These are phyloP conservation scores for Craniophora ligustri DNA, from an alignment of 2,888 invertebrate genomes.

Conservation along the genomic window DNA sequence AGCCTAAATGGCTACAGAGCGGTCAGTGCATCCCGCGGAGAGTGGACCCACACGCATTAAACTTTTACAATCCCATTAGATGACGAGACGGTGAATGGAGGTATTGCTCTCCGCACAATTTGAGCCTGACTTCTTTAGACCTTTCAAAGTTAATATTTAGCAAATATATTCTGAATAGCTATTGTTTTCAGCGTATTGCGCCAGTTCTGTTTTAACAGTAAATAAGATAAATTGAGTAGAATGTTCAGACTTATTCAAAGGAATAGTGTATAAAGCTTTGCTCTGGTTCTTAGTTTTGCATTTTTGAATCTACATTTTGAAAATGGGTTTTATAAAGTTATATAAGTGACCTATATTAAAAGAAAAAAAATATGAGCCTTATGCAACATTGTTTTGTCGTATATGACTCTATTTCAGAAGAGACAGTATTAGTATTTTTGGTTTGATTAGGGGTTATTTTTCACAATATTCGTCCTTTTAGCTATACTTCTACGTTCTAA, in stretches of 20 bases:
- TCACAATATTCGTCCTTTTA: too few species aligned
- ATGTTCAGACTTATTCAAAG: conserved; percentile 23
- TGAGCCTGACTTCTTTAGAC: too few species aligned
- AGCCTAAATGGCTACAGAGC: conserved; percentile 39
- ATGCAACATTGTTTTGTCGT: too few species aligned
- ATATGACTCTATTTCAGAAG: too few species aligned
- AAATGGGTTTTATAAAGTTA: conserved; percentile 16
- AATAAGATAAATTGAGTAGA: conserved; percentile 52
- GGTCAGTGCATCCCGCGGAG: conserved; percentile 46
- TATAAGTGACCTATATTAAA: not conserved
- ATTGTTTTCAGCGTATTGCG: conserved; percentile 44
- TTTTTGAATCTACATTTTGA: conserved; percentile 1
- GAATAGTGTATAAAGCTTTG: conserved; percentile 30
- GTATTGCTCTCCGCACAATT: conserved; percentile 57
- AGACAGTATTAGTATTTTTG: too few species aligned
- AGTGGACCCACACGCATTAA: conserved; percentile 63
- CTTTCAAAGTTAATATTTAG: conserved; percentile 30
- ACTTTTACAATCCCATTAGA: conserved; percentile 73
- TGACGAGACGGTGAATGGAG: conserved; percentile 68
- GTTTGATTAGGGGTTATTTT: too few species aligned
- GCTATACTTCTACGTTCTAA: not conserved
- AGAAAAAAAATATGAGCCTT: too few species aligned
- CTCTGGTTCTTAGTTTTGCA: conserved; percentile 32
- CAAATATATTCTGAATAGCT: conserved; percentile 46
- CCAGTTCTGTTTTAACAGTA: conserved; percentile 21